Conservation (phyloP, 2,888 invertebrate species). For the Oegoconia quadripuncta region DNA sequence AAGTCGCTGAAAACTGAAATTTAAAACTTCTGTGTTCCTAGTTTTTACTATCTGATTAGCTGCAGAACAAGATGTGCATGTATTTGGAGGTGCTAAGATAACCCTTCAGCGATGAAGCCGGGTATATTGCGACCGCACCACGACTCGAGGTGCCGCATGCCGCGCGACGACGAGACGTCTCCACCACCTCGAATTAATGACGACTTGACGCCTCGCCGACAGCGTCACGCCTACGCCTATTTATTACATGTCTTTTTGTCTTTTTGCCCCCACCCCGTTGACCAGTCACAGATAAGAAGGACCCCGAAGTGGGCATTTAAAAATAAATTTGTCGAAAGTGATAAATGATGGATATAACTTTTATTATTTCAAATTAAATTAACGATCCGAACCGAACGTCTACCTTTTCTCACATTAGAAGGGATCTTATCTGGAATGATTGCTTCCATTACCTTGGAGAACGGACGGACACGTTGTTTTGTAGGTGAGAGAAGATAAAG, state of each 20-base stretch:
- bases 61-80: no score
- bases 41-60: no score
- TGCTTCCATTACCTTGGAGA: conserved; percentile 75
- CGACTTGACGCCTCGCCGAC: conserved; percentile 53
- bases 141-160: neutral
- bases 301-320: conserved; percentile 72
- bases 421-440: conserved; percentile 77
- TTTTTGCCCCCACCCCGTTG: conserved; percentile 50
- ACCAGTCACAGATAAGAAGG: conserved; percentile 66
- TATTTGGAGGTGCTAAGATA: no score
- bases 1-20: no score
- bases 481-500: conserved; percentile 70
- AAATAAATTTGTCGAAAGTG: conserved; percentile 79
- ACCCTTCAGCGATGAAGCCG: no score
- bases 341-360: conserved; percentile 77
- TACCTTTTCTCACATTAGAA: conserved; percentile 78
- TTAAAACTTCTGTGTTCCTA: no score
- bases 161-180: neutral
- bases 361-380: conserved; percentile 79
- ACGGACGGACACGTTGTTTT: conserved; percentile 70
- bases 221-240: conserved; percentile 62
- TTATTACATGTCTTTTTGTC: conserved; percentile 50
- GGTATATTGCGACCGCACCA: neutral
- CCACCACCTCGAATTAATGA: conserved; percentile 33
- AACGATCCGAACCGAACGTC: conserved; percentile 70